Conservation (phyloP, 2,797 vertebrate species). For the Enteromius unitaeniatus region DNA sequence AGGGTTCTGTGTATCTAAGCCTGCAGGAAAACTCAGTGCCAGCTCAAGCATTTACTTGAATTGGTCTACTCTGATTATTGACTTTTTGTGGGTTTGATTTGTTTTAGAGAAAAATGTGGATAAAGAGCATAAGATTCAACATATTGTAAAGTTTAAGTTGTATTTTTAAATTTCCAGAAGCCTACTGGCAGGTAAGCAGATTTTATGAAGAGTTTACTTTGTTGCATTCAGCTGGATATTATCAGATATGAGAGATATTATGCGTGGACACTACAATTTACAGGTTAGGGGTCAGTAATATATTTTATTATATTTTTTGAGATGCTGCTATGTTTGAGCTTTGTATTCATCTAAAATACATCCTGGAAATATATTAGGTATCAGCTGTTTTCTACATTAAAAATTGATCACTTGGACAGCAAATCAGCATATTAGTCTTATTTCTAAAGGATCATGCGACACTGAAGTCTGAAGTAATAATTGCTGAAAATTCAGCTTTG, state of each 20-base stretch:
- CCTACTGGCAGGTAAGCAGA: background rate
- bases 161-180: background rate
- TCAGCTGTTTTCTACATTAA: background rate
- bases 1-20: background rate
- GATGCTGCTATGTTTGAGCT: background rate
- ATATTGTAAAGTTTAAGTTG: background rate
- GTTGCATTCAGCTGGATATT: background rate
- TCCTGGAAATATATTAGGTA: background rate
- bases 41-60: constrained; percentile 27
- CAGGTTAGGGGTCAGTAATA: background rate
- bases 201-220: background rate
- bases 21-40: background rate
- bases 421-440: background rate
- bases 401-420: background rate
- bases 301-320: background rate
- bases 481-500: background rate
- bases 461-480: background rate
- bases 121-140: background rate
- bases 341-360: background rate
- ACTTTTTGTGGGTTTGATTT: background rate
- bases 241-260: background rate
- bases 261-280: background rate
- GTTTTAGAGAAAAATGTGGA: background rate
- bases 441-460: background rate
- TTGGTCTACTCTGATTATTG: constrained; percentile 13